Base-by-base conservation (phyloP, 2,797 vertebrate genomes). In the Karalla daura region DNA sequence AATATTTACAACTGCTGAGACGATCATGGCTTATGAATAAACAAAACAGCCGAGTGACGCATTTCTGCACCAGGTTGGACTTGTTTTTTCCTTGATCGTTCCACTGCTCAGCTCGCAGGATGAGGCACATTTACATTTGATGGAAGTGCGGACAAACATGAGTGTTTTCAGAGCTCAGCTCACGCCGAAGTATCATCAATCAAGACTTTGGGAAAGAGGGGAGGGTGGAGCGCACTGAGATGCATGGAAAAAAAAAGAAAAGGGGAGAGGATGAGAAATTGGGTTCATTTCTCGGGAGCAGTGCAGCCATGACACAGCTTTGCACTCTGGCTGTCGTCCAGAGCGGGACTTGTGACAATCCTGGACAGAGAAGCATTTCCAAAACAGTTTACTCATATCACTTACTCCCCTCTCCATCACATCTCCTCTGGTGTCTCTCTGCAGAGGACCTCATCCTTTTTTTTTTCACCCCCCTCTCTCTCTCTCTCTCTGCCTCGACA, bases 131-230 rank as follows among this genome's bases (percentile, higher is more conserved):
- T 63, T 21, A 62, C 56, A 47, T 82, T 69, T 51, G 33, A 37
- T 25, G 13, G 23, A 63, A 56, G 60, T 41, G 39, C 15, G 30
- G 49, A 78, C 15, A 43, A 45, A 76, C 59, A 69, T 46, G 53
- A 39, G 27, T 53, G 20, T 59, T 70, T 72, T 66, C 76, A 28
- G 47, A 0, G 44, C 74, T 76, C 41, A 14, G 47, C 66, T 77
- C 59, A 51, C 40, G 58, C 61, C 2, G 7, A 49, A 68, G 73
- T 27, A n/a, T 54, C 76, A 86, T 89, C 76, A 60, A 70, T 86
- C 80, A 86, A 68, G 74, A 77, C 64, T 83, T 84, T 61, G 51
- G 74, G 61, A 86, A 45, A 78, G 82, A 83, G 54, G 63, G 83
- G 67, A 64, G 70, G 63, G 60, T 53, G 63, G 67, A 63, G 70